Evolutionary conservation across 1,140 invertebrate species (phyloP).

Genomic region (Microplitis demolitor): DNA sequence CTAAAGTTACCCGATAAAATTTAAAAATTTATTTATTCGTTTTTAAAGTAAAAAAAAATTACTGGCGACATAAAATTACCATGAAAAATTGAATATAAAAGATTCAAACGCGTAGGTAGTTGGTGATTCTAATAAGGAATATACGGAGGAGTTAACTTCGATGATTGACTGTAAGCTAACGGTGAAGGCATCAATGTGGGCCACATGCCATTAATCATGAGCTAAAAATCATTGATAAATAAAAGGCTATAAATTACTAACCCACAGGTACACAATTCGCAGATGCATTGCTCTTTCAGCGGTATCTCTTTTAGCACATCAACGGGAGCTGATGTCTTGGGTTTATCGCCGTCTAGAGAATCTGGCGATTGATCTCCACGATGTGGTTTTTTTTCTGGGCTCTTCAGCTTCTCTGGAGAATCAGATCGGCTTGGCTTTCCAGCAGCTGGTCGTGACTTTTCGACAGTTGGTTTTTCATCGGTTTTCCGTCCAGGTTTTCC

Average conservation of each 20-base stretch:
- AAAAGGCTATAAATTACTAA: conserved; percentile 63
- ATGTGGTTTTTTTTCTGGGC: conserved; percentile 36
- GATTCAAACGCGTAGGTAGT: conserved; percentile 10
- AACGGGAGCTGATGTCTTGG: conserved; percentile 23
- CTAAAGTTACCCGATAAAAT: background rate
- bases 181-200: conserved; percentile 24
- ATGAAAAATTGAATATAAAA: background rate
- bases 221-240: conserved; percentile 28
- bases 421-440: conserved; percentile 31
- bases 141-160: background rate
- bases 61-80: background rate
- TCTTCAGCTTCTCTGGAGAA: conserved; percentile 14
- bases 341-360: conserved; percentile 40
- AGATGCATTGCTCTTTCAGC: conserved; percentile 82
- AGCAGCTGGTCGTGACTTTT: background rate
- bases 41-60: too few species aligned
- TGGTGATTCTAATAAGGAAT: conserved; percentile 19
- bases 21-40: background rate
- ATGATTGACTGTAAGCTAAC: conserved; percentile 37
- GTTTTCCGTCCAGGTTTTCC: conserved; percentile 26
- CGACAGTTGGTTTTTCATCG: conserved; percentile 22
- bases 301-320: conserved; percentile 53
- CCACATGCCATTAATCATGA: conserved; percentile 30
- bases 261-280: conserved; percentile 90
- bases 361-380: conserved; percentile 47